phyloP scores from a whole-genome alignment of 2,113 vertebrate species.

The Mormyrus iriodes region DNA sequence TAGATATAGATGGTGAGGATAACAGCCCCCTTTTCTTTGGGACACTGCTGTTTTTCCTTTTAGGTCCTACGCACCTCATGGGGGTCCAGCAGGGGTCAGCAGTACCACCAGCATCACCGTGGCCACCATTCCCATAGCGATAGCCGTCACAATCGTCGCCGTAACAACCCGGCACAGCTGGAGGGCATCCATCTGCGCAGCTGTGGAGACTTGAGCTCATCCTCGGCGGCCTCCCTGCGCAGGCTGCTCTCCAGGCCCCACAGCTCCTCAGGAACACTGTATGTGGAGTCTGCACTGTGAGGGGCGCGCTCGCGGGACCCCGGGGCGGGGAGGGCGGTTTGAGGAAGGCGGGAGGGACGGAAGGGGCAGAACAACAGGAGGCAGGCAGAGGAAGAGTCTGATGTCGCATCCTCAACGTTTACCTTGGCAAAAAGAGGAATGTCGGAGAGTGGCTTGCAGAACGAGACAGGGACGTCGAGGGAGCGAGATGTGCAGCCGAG shows the following conservation, averaged over 20 bases:
- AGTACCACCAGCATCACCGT: slow-evolving; percentile 49
- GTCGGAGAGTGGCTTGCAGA: background rate
- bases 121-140: slow-evolving; percentile 66
- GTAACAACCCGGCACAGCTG: slow-evolving; percentile 36
- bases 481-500: background rate
- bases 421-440: background rate
- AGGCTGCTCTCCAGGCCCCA: slow-evolving; percentile 68
- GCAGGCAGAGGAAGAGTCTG: background rate
- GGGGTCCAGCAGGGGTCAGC: slow-evolving; percentile 47
- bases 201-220: slow-evolving; percentile 86
- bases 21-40: background rate
- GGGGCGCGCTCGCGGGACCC: background rate
- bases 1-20: background rate
- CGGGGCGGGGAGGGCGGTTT: background rate
- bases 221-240: slow-evolving; percentile 71
- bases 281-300: slow-evolving; percentile 72
- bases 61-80: slow-evolving; percentile 69
- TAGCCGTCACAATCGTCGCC: slow-evolving; percentile 55
- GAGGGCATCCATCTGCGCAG: slow-evolving; percentile 86
- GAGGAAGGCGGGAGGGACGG: background rate
- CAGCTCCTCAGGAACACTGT: slow-evolving; percentile 71
- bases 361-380: background rate
- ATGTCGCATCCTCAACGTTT: background rate
- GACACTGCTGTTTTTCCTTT: background rate
- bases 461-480: background rate